Base-by-base conservation (phyloP, 2,113 vertebrate species). In the Oryzias celebensis region DNA sequence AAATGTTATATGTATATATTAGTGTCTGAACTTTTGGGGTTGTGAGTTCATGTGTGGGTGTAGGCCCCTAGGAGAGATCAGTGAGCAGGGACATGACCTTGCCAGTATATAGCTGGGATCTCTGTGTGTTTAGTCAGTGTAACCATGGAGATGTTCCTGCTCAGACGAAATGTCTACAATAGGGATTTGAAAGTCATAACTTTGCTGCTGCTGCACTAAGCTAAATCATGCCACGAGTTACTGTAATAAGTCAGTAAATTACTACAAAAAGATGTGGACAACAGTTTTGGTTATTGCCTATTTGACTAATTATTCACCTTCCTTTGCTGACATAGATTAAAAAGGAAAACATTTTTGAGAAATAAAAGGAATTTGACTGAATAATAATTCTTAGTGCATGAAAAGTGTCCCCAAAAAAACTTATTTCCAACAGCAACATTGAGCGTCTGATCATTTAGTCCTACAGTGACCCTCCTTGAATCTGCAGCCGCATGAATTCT, bases 121-220 rank as follows among this genome's bases (percentile, higher is more conserved):
- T 84, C 72, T 58, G 73, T 75, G 63, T 90, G 75, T 90, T 87
- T 87, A 75, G 76, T 74, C 67, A 49, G 26, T 1, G 79, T 88
- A 75, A 84, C 88, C 72, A 78, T 85, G 77, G 82, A 43, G 48
- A 88, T 54, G 65, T 75, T 2, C 47, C 82, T 69, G 41, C 55
- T 71, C 69, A 86, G 88, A 85, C 85, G 85, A 80, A 73, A 81
- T 73, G 83, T 88, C 85, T 88, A 88, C 36, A 26, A 65, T 36
- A 52, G 63, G 83, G 81, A 88, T 86, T 85, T 86, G 64, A 83
- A 85, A 89, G 83, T 87, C 80, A 83, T 86, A 83, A 86, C 26
- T 28, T 28, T 13, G 76, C 73, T 24, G 72, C 78, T 73, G 41
- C 71, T 64, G 64, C 85, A 71, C 68, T 73, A 62, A 84, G 78